Conservation (phyloP, 2,113 vertebrate genomes). For the Tor tambroides region DNA sequence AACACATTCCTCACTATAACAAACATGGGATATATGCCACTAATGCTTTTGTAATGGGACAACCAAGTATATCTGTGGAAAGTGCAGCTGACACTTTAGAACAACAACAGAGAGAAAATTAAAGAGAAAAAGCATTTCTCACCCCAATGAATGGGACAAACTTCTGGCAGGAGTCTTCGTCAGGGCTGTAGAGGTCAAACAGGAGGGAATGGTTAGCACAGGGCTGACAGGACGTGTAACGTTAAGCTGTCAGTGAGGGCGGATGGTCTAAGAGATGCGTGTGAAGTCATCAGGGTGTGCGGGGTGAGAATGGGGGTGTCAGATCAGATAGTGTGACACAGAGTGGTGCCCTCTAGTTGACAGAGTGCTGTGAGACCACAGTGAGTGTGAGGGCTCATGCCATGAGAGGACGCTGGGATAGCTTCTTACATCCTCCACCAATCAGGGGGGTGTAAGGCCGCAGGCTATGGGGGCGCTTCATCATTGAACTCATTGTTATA, state of each 20-base stretch:
- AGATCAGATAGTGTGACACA: conserved; percentile 52
- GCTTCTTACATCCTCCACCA: conserved; percentile 58
- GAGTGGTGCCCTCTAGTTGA: conserved; percentile 40
- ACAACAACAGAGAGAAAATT: background rate
- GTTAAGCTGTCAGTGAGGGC: background rate
- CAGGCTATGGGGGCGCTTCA: background rate
- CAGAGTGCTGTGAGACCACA: conserved; percentile 40
- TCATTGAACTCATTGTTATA: background rate
- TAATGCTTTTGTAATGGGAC: background rate
- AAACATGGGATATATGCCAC: background rate
- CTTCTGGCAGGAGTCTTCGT: conserved; percentile 94
- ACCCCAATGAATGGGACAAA: conserved; percentile 94
- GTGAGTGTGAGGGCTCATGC: conserved; percentile 48
- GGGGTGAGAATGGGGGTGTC: conserved; percentile 45
- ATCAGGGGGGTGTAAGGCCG: conserved; percentile 53
- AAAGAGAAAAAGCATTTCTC: conserved; percentile 54
- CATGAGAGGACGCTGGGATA: conserved; percentile 50
- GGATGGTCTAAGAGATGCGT: conserved; percentile 19
- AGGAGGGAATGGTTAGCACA: conserved; percentile 16
- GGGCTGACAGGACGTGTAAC: background rate
- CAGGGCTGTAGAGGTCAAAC: conserved; percentile 74
- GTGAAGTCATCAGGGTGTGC: background rate
- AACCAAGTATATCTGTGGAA: background rate
- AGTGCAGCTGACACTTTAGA: background rate
- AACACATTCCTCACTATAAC: background rate